Evolutionary conservation across 2,797 vertebrate species (phyloP).

Genomic region (Tamandua tetradactyla): DNA sequence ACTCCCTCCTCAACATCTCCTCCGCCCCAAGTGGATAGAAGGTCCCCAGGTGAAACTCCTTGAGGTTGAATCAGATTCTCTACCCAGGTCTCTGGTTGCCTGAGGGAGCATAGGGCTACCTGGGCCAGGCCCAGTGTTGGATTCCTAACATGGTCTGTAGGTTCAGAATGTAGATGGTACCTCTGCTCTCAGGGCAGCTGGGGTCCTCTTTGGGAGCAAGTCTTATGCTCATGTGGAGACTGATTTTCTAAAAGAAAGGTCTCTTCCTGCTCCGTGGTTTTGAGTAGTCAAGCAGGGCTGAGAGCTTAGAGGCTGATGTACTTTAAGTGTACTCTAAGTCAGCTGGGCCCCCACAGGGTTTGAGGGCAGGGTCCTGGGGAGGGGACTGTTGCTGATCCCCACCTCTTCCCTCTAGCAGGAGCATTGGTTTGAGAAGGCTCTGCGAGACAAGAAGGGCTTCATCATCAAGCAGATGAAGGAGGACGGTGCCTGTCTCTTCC

Average conservation of each 20-base stretch:
- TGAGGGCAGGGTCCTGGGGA: constrained; percentile 31
- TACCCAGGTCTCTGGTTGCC: not conserved
- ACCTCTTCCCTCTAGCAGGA: constrained; percentile 89
- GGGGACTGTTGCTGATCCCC: constrained; percentile 69
- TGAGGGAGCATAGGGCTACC: not conserved
- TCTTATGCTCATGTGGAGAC: constrained; percentile 6
- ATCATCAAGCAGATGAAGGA: constrained; percentile 98
- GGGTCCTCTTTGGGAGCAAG: constrained; percentile 15
- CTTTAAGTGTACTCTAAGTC: not conserved
- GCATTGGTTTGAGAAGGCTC: constrained; percentile 95
- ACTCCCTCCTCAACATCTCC: constrained; percentile 30
- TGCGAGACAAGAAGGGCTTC: constrained; percentile 95
- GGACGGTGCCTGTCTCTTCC: constrained; percentile 94
- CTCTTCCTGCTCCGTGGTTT: not conserved
- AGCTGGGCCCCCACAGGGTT: not conserved
- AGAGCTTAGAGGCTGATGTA: no score
- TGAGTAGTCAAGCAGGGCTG: not conserved
- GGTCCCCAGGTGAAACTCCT: not conserved
- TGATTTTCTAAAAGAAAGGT: constrained; percentile 21
- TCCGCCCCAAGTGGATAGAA: not conserved
- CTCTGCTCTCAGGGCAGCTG: not conserved
- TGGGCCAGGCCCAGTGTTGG: not conserved
- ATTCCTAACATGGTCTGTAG: not conserved
- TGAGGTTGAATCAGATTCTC: not conserved
- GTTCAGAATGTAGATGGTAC: not conserved